Evolutionary conservation across 2,797 vertebrate species (phyloP).

Genomic region (Enteromius fasciolatus): DNA sequence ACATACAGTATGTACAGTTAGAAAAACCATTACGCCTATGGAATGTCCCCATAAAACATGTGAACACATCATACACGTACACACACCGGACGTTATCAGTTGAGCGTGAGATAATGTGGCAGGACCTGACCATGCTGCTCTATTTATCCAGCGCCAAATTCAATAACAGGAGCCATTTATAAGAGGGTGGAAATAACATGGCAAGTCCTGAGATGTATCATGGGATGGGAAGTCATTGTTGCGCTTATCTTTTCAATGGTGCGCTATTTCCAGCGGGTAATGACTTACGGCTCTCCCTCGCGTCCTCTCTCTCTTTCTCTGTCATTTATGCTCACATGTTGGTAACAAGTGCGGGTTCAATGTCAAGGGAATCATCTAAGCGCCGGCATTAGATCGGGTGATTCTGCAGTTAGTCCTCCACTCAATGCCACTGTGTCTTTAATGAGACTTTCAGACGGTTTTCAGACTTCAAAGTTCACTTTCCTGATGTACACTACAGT

Average conservation of each 20-base stretch:
- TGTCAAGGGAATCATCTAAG: constrained; percentile 49
- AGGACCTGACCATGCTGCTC: constrained; percentile 33
- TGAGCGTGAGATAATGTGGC: constrained; percentile 51
- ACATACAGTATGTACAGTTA: too few relatives aligned
- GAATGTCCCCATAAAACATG: too few relatives aligned
- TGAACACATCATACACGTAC: neutral
- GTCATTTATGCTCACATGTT: constrained; percentile 49
- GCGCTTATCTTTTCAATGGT: constrained; percentile 87
- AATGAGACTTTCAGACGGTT: constrained; percentile 27
- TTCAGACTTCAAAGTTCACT: neutral
- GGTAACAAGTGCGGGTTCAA: constrained; percentile 52
- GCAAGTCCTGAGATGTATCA: constrained; percentile 87
- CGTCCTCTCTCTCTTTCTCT: constrained; percentile 61
- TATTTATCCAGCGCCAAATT: constrained; percentile 92
- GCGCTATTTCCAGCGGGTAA: constrained; percentile 85
- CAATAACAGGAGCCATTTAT: constrained; percentile 90
- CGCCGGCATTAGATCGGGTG: constrained; percentile 38
- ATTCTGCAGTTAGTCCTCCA: constrained; percentile 47
- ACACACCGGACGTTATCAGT: constrained; percentile 52
- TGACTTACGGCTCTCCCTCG: constrained; percentile 80
- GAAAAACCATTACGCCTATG: too few relatives aligned
- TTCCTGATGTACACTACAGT: neutral
- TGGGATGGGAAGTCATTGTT: constrained; percentile 87
- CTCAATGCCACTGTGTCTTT: constrained; percentile 36
- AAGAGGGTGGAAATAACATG: constrained; percentile 84